Base-by-base conservation (phyloP, 2,888 invertebrate species). In the Epistrophe eligans region DNA sequence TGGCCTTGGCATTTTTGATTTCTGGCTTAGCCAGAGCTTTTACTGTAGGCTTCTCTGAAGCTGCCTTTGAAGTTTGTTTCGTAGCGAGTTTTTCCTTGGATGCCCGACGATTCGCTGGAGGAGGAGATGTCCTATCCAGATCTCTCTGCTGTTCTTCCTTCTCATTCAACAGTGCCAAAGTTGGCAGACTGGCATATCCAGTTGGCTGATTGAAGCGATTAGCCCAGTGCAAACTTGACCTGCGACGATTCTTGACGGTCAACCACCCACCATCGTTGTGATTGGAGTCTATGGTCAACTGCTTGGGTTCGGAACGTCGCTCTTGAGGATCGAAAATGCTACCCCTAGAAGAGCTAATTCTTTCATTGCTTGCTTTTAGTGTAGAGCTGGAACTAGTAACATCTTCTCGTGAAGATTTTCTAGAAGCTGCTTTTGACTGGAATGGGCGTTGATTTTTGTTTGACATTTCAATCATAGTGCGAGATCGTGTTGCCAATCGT, bases 131-230 rank as follows among this genome's bases (percentile, higher is more conserved):
- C 24, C 52, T 58, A 19, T 35, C 74, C 1, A 10, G 24, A 24
- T 32, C 66, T 76, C 40, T 50, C 1, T 88, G 87, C 6, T 89
- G 89, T 72, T 91, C 91, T 90, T 93, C 91, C 50, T 92, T 91
- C 52, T 93, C 93, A 52, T 91, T 91, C 84, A 93, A 74, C 85
- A 92, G 87, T 4, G 92, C 95, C 58, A 97, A 92, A 0, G 97
- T 96, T 1, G 97, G 97, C 71, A 97, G 92, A 88, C 97, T 97
- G 0, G 96, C 96, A 1, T 97, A 97, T 0, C 97, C 96, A 2
- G 96, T 97, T 0, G 97, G 97, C 91, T 97, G 96, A 90, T 97
- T 95, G 90, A 96, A 97, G 83, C 97, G 94, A 87, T 96, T 96
- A 0, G 95, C 94, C 96, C 96, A 96, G 88, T 95, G 95, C 17